phyloP scores from a whole-genome alignment of 2,113 vertebrate species.

The Gadus macrocephalus region DNA sequence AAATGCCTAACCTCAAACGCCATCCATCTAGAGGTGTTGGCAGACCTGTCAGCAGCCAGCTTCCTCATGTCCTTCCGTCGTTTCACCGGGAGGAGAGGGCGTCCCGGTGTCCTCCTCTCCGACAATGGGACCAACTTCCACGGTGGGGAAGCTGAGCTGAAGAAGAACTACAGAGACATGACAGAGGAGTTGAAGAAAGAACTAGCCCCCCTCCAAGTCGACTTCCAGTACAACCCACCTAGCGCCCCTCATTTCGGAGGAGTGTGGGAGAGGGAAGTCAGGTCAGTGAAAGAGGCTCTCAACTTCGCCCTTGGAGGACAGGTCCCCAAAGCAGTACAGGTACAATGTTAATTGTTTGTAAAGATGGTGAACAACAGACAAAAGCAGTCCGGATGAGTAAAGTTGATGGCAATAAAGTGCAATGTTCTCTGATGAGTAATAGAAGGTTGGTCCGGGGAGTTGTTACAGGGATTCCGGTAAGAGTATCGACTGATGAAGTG shows the following conservation, averaged over 20 bases:
- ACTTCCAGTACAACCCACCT: conserved; percentile 8
- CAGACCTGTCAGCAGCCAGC: neutral
- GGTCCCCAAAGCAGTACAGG: too few species aligned
- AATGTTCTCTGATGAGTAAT: too few species aligned
- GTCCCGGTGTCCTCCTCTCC: neutral
- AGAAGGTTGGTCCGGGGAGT: too few species aligned
- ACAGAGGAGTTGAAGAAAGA: neutral
- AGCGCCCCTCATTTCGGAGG: neutral
- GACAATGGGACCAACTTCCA: neutral
- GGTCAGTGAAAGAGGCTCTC: neutral
- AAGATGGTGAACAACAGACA: too few species aligned
- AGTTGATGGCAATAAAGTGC: too few species aligned
- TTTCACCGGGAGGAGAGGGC: neutral
- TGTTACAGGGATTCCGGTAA: too few species aligned
- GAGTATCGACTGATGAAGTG: too few species aligned
- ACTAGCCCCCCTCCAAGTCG: neutral
- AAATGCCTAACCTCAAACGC: conserved; percentile 9
- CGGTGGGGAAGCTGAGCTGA: neutral
- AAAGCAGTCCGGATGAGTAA: too few species aligned
- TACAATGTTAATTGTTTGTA: too few species aligned
- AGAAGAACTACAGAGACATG: neutral
- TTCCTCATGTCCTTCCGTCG: neutral
- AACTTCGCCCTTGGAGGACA: too few species aligned
- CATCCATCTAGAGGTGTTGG: conserved; percentile 4
- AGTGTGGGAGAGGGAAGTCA: neutral